These are phyloP conservation scores for Plutella xylostella DNA, from an alignment of 2,888 invertebrate species.

Conservation along the genomic window DNA sequence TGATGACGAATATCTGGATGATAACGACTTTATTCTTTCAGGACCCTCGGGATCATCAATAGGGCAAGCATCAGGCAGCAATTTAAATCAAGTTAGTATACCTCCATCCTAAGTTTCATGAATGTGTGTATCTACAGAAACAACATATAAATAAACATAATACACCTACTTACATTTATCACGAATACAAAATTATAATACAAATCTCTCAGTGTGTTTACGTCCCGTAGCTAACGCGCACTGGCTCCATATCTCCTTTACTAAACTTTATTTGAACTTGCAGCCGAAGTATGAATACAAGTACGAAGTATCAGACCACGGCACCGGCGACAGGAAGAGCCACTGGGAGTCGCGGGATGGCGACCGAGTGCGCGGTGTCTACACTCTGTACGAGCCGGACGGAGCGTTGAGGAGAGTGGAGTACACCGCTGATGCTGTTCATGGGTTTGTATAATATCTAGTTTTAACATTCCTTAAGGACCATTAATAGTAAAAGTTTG, in stretches of 20 bases:
- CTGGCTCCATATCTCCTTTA: too few species aligned
- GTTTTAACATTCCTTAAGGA: neutral
- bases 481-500: too few species aligned
- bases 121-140: too few species aligned
- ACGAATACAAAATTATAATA: too few species aligned
- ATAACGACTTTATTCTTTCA: too few species aligned
- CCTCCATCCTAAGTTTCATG: neutral
- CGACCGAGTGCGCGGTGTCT: constrained; percentile 57
- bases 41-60: too few species aligned
- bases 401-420: constrained; percentile 61
- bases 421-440: constrained; percentile 57
- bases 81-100: neutral
- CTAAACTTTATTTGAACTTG: neutral
- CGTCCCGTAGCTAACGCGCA: too few species aligned
- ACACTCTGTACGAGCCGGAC: constrained; percentile 60
- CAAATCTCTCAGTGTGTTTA: too few species aligned
- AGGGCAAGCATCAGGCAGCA: too few species aligned
- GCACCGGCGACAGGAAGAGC: constrained; percentile 63
- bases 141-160: too few species aligned
- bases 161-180: too few species aligned
- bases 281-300: constrained; percentile 65
- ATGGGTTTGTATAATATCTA: constrained; percentile 35
- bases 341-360: constrained; percentile 65
- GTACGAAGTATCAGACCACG: constrained; percentile 63
- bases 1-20: too few species aligned